These are phyloP conservation scores for Pavo muticus DNA, from an alignment of 2,113 vertebrate genomes.

Conservation along the genomic window DNA sequence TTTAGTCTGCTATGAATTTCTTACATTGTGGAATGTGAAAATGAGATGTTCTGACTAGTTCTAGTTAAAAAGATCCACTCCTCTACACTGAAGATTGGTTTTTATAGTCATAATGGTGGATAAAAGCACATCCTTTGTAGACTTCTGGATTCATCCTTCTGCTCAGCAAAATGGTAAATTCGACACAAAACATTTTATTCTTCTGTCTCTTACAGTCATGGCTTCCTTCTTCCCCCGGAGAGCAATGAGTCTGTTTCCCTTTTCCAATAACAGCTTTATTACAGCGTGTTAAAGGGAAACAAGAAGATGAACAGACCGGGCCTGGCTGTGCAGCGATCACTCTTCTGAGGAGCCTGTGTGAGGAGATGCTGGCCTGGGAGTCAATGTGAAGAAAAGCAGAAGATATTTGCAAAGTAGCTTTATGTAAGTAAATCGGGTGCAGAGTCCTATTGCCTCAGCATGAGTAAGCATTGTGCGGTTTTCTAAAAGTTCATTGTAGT, in stretches of 20 bases:
- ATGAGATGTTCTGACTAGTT: not conserved
- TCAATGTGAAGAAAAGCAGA: not conserved
- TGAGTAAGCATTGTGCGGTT: not conserved
- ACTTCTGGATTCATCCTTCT: slow-evolving; percentile 29
- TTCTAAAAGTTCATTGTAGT: not conserved
- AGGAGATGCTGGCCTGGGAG: not conserved
- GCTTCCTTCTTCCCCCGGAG: slow-evolving; percentile 1
- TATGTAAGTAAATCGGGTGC: not conserved
- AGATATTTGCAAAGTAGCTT: not conserved
- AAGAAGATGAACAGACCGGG: slow-evolving; percentile 4
- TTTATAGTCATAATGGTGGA: not conserved
- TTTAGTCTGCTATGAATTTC: not conserved
- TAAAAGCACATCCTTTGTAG: slow-evolving; percentile 39
- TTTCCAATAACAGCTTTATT: slow-evolving; percentile 34
- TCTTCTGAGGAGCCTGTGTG: not conserved
- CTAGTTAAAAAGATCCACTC: not conserved
- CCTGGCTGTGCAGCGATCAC: not conserved
- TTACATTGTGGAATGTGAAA: not conserved
- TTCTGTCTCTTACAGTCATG: not conserved
- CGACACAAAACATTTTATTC: slow-evolving; percentile 18
- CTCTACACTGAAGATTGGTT: slow-evolving; percentile 39
- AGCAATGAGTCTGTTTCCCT: not conserved
- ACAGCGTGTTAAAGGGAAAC: not conserved
- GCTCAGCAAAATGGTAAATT: slow-evolving; percentile 36
- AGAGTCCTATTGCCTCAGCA: not conserved